These are phyloP conservation scores for Dasyurus viverrinus DNA, from an alignment of 2,113 vertebrate genomes.

Conservation along the genomic window DNA sequence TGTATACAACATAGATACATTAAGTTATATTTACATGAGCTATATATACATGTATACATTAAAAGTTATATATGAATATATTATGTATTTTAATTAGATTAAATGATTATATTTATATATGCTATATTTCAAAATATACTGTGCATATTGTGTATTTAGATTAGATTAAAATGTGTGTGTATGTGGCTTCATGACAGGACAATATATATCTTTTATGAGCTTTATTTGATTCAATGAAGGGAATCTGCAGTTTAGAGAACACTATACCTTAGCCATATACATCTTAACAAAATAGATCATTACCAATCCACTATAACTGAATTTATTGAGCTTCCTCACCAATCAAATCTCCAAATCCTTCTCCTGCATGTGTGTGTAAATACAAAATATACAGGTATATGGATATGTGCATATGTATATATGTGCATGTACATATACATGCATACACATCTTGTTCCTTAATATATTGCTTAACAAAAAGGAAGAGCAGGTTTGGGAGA, in stretches of 20 bases:
- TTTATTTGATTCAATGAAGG: background rate
- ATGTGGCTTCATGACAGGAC: background rate
- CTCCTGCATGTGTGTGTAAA: background rate
- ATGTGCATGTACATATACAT: background rate
- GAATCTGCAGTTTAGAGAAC: background rate
- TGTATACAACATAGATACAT: background rate
- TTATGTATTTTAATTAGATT: background rate
- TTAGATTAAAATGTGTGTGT: background rate
- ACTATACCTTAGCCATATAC: background rate
- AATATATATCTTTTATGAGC: background rate
- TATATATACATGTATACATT: background rate
- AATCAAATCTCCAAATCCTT: background rate
- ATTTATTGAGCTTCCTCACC: background rate
- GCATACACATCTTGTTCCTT: background rate
- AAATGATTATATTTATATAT: background rate
- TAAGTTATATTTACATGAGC: background rate
- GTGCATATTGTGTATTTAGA: background rate
- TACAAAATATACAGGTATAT: background rate
- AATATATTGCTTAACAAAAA: constrained; percentile 31
- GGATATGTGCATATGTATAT: background rate
- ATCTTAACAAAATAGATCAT: background rate
- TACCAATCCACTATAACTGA: background rate
- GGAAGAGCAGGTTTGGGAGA: constrained; percentile 22
- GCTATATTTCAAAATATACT: background rate
- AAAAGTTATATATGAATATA: background rate